Evolutionary conservation across 2,888 invertebrate species (phyloP), one percentile per base, ranked within the genome.

Genomic region (Nomada lathburiana): DNA sequence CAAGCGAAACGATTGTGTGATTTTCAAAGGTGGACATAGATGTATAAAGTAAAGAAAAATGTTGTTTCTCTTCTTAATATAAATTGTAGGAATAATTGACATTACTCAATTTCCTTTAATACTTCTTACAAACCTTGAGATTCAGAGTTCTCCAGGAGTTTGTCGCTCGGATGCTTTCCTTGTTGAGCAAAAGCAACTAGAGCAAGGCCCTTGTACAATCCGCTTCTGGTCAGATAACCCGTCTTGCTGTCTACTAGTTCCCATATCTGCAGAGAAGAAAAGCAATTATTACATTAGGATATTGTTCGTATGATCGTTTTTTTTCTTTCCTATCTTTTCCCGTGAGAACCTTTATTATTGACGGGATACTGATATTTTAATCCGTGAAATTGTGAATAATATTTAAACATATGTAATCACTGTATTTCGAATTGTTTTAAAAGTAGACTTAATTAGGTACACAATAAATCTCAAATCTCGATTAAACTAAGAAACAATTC

Each of bases 181-280:
- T 95, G 95, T 86, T 95, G 95, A 11, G 95, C 95, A 93, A 95
- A 95, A 3, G 95, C 95, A 60, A 95, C 94, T 62, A 95, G 92
- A 3, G 95, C 95, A 64, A 95, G 92, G 11, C 95, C 95, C 91
- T 95, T 95, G 90, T 95, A 95, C 36, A 95, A 91, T 90, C 94
- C 94, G 44, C 94, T 95, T 82, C 95, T 93, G 29, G 94, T 94
- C 10, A 95, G 92, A 76, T 93, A 93, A 29, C 94, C 95, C 79
- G 94, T 94, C 70, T 94, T 94, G 75, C 94, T 94, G 75, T 95
- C 95, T 11, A 95, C 94, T 71, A 95, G 84, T 80, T 95, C 95
- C 95, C 95, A 95, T 90, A 95, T 95, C 92, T 94, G 68, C 20
- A 73, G 67, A 20, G 55, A 62, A 78, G 10, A 63, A 73, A 70